A percentile compares a stretch with the other conserved stretches of the same genome.
phyloP scores from a whole-genome alignment of 1,140 invertebrate genomes.

The Apis mellifera region DNA sequence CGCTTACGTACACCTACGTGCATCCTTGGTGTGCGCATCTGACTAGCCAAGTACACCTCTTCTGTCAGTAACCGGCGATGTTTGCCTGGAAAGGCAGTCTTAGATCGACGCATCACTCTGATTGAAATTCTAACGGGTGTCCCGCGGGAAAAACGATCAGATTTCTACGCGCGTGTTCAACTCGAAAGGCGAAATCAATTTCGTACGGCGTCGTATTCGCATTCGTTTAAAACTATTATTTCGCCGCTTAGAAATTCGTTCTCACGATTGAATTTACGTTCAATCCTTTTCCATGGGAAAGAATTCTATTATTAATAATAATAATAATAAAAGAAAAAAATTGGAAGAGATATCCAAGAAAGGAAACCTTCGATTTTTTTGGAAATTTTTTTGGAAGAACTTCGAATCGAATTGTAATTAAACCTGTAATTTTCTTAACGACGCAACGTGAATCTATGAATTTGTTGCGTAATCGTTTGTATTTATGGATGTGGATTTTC shows the following conservation, averaged over 20 bases:
- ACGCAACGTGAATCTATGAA: not conserved
- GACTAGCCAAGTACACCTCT: constrained; percentile 26
- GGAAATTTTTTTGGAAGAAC: too few relatives aligned
- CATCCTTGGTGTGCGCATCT: constrained; percentile 39
- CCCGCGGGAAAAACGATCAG: not conserved
- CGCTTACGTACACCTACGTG: constrained; percentile 53
- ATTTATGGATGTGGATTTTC: constrained; percentile 11
- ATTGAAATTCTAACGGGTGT: constrained; percentile 56
- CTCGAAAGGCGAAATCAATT: not conserved
- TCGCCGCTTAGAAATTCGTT: not conserved
- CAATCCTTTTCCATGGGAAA: not conserved
- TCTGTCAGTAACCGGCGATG: constrained; percentile 30
- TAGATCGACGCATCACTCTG: constrained; percentile 39
- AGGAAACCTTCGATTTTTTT: too few relatives aligned
- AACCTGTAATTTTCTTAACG: too few relatives aligned
- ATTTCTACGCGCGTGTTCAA: constrained; percentile 3
- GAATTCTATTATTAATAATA: too few relatives aligned
- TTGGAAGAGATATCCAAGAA: too few relatives aligned
- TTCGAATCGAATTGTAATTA: too few relatives aligned
- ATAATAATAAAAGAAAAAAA: too few relatives aligned
- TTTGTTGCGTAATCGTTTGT: constrained; percentile 41
- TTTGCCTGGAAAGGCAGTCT: constrained; percentile 26
- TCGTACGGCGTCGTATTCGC: too few relatives aligned
- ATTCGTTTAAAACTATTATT: not conserved
- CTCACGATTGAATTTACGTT: too few relatives aligned